Conservation (phyloP, 1,140 invertebrate genomes). For the Leptopilina clavipes region DNA sequence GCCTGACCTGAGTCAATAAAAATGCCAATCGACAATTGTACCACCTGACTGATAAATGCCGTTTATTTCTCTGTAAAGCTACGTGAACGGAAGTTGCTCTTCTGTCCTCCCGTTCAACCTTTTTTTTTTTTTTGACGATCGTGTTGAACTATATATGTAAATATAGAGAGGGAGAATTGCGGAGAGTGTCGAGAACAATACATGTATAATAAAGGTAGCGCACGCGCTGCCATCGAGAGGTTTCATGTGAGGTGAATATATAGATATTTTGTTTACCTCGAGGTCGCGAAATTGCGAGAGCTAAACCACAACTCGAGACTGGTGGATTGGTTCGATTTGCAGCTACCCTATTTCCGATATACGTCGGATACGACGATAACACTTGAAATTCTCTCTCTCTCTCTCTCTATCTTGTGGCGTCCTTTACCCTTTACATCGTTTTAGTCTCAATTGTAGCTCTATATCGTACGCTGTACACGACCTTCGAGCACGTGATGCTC, state of each 20-base stretch:
- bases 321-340: conserved; percentile 2
- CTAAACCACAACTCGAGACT: not conserved
- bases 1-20: no score
- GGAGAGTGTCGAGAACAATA: not conserved
- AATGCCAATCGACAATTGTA: no score
- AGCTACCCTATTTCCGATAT: conserved; percentile 17
- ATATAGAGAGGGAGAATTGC: no score
- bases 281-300: conserved; percentile 2
- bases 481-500: not conserved
- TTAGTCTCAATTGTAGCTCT: not conserved
- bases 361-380: conserved; percentile 14
- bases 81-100: no score
- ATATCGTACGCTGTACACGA: not conserved
- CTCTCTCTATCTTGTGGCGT: not conserved
- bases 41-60: no score
- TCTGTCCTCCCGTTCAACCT: no score
- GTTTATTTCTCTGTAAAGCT: no score
- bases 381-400: not conserved
- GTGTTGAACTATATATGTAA: no score
- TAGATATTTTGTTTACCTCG: conserved; percentile 16
- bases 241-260: conserved; percentile 16
- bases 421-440: not conserved
- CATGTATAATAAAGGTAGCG: conserved; percentile 15
- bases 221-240: not conserved
- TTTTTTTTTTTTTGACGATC: not conserved